phyloP scores from a whole-genome alignment of 2,888 invertebrate genomes.

The Brachyptera risi region DNA sequence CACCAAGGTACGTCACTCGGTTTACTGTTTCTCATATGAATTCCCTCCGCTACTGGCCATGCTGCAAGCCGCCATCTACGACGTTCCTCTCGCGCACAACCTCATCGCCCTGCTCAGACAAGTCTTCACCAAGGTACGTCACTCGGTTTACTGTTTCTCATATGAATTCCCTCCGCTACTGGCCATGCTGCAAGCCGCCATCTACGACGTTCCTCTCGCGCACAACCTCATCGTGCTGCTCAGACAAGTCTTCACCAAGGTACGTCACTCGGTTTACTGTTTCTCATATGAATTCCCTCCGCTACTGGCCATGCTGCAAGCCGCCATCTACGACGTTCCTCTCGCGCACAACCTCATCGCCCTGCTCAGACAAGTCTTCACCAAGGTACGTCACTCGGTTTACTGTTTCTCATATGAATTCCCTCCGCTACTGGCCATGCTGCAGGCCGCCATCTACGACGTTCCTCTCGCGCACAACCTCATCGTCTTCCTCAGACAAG shows the following conservation, averaged over 20 bases:
- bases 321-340: slow-evolving; percentile 49
- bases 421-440: slow-evolving; percentile 59
- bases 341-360: slow-evolving; percentile 56
- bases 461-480: slow-evolving; percentile 57
- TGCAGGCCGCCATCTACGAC: slow-evolving; percentile 51
- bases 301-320: slow-evolving; percentile 59
- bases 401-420: slow-evolving; percentile 46
- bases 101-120: slow-evolving; percentile 53
- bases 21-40: slow-evolving; percentile 43
- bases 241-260: slow-evolving; percentile 54
- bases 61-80: slow-evolving; percentile 50
- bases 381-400: slow-evolving; percentile 54
- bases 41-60: slow-evolving; percentile 60
- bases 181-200: slow-evolving; percentile 54
- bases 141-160: too few relatives aligned
- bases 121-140: slow-evolving; percentile 53
- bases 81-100: slow-evolving; percentile 57
- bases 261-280: too few relatives aligned
- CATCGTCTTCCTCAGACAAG: slow-evolving; percentile 51
- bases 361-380: slow-evolving; percentile 52
- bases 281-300: slow-evolving; percentile 51
- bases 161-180: slow-evolving; percentile 56
- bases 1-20: slow-evolving; percentile 53
- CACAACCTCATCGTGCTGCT: slow-evolving; percentile 54
- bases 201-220: slow-evolving; percentile 54